Conservation (phyloP, 1,140 invertebrate species). For the Pollicipes pollicipes region DNA sequence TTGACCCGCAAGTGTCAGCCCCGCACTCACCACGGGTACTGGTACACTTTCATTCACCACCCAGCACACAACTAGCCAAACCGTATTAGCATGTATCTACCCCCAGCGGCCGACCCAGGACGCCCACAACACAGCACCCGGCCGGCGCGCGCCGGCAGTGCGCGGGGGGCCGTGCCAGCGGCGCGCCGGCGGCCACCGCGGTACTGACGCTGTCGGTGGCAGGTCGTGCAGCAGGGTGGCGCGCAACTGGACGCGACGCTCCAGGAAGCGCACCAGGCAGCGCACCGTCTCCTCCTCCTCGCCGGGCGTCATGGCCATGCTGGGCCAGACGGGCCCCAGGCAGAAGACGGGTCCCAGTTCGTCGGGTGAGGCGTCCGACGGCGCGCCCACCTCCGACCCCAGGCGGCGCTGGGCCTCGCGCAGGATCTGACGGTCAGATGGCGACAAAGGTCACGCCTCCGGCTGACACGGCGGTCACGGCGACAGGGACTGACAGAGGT, state of each 20-base stretch:
- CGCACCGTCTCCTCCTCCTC: conserved; percentile 16
- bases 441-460: background rate
- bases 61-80: too few relatives aligned
- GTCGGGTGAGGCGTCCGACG: conserved; percentile 1
- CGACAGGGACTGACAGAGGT: too few relatives aligned
- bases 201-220: conserved; percentile 7
- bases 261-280: conserved; percentile 17
- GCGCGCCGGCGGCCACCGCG: too few relatives aligned
- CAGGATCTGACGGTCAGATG: background rate
- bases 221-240: conserved; percentile 16
- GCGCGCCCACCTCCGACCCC: conserved; percentile 1
- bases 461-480: background rate
- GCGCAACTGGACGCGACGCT: conserved; percentile 15
- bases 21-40: too few relatives aligned
- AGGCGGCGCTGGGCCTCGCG: background rate
- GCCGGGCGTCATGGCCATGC: conserved; percentile 10
- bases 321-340: conserved; percentile 18
- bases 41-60: too few relatives aligned
- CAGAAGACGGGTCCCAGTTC: conserved; percentile 18
- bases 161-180: too few relatives aligned
- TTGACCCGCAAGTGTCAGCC: too few relatives aligned
- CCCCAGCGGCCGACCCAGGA: too few relatives aligned
- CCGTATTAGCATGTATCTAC: too few relatives aligned
- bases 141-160: too few relatives aligned
- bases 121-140: too few relatives aligned